A percentile compares a stretch with the other conserved stretches of the same genome.
Conservation (phyloP, 2,113 vertebrate genomes). For the Psittacula cyanocephala region DNA sequence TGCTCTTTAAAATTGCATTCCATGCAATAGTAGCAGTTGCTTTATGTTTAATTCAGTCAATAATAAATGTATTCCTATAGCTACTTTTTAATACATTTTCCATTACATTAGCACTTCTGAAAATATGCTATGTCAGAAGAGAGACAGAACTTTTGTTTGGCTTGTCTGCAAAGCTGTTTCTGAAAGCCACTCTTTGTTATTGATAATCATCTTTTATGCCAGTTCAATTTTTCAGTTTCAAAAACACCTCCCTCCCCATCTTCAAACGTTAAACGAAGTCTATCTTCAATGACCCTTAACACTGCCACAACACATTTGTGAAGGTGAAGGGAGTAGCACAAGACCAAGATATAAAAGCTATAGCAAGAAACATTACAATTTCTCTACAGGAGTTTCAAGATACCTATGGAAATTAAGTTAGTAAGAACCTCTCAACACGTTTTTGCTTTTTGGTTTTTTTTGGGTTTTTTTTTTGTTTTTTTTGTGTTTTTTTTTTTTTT, state of each 20-base stretch:
- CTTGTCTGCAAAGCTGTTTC: not conserved
- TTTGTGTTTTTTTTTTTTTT: too few species aligned
- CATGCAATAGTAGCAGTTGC: not conserved
- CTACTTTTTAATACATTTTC: not conserved
- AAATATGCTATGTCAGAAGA: not conserved
- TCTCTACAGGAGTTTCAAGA: not conserved
- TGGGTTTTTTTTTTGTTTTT: not conserved
- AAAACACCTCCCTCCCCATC: not conserved
- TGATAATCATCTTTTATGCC: not conserved
- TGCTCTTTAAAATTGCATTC: not conserved
- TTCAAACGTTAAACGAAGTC: not conserved
- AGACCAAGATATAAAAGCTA: not conserved
- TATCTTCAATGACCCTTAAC: not conserved
- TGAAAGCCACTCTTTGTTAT: not conserved
- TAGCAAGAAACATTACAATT: not conserved
- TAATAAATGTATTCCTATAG: not conserved
- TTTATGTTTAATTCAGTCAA: not conserved
- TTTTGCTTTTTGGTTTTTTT: not conserved
- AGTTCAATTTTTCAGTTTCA: not conserved
- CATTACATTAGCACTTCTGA: not conserved
- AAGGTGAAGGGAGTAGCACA: not conserved
- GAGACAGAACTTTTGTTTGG: not conserved
- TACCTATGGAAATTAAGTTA: not conserved
- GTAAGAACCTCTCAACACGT: not conserved
- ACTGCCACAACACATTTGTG: not conserved